These are phyloP conservation scores for Amblyteles armatorius DNA, from an alignment of 2,888 invertebrate genomes.

Conservation along the genomic window DNA sequence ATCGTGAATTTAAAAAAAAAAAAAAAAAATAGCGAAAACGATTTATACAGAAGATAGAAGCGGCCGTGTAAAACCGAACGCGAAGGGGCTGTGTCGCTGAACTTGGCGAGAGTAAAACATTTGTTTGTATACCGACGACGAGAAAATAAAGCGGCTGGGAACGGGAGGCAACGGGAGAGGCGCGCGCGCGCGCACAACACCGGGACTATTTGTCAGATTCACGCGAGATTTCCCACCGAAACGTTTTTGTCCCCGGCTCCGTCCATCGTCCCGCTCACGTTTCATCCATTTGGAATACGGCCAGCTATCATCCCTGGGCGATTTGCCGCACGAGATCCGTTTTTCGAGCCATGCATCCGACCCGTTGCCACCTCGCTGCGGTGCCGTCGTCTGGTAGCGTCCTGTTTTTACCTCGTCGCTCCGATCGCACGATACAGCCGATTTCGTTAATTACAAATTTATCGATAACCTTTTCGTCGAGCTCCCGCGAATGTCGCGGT, in stretches of 20 bases:
- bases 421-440: constrained; percentile 24
- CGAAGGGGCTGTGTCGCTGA: constrained; percentile 43
- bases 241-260: constrained; percentile 23
- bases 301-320: constrained; percentile 59
- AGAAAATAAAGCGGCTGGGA: constrained; percentile 19
- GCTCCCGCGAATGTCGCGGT: neutral
- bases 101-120: constrained; percentile 33
- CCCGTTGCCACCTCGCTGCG: constrained; percentile 22
- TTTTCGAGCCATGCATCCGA: constrained; percentile 17
- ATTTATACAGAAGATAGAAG: constrained; percentile 7
- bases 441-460: constrained; percentile 49
- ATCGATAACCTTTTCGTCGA: constrained; percentile 22
- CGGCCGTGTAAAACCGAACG: neutral
- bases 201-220: constrained; percentile 64
- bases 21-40: constrained; percentile 8
- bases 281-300: constrained; percentile 64
- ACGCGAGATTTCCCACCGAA: constrained; percentile 58
- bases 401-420: neutral
- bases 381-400: constrained; percentile 10
- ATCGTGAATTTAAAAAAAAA: neutral
- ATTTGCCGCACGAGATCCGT: constrained; percentile 62
- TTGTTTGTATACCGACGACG: constrained; percentile 49
- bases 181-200: constrained; percentile 26
- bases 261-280: constrained; percentile 43
- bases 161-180: constrained; percentile 21